Percentiles rank a stretch among this genome's conserved stretches.
Conservation (phyloP, 2,113 vertebrate species). For the Rallus limicola region DNA sequence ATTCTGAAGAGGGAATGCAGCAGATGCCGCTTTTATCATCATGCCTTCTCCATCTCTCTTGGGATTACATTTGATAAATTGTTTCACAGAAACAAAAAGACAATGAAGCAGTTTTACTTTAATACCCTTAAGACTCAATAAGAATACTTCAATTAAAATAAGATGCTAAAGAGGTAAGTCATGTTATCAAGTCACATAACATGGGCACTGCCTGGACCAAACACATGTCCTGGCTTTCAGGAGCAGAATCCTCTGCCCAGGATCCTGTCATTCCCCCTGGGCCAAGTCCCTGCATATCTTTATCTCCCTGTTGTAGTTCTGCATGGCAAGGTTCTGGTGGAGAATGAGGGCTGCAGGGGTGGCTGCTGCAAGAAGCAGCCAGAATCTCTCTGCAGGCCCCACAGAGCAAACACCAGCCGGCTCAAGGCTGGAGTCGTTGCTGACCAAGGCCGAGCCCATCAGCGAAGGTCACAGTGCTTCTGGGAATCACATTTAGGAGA, state of each 20-base stretch:
- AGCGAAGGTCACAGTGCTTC: no score
- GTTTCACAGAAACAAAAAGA: constrained; percentile 19
- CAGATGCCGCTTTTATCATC: not conserved
- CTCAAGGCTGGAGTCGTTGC: no score
- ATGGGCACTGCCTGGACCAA: not conserved
- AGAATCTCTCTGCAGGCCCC: no score
- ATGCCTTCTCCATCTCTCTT: not conserved
- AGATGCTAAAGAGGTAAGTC: constrained; percentile 2
- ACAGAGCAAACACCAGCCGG: no score
- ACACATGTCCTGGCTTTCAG: not conserved
- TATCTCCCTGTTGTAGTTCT: no score
- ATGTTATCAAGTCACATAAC: not conserved
- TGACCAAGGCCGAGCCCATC: no score
- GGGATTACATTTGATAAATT: not conserved
- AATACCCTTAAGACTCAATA: constrained; percentile 5
- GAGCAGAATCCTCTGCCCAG: not conserved
- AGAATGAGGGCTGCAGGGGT: no score
- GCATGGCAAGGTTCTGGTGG: no score
- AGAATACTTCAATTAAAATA: constrained; percentile 51
- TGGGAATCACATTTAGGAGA: no score
- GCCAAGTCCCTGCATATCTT: not conserved
- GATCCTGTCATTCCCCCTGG: constrained; percentile 1
- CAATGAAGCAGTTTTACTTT: not conserved
- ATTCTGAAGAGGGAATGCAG: constrained; percentile 1
- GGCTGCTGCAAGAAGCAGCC: no score